Conservation (phyloP, 2,888 invertebrate species). For the Trileptium ribeirensis region DNA sequence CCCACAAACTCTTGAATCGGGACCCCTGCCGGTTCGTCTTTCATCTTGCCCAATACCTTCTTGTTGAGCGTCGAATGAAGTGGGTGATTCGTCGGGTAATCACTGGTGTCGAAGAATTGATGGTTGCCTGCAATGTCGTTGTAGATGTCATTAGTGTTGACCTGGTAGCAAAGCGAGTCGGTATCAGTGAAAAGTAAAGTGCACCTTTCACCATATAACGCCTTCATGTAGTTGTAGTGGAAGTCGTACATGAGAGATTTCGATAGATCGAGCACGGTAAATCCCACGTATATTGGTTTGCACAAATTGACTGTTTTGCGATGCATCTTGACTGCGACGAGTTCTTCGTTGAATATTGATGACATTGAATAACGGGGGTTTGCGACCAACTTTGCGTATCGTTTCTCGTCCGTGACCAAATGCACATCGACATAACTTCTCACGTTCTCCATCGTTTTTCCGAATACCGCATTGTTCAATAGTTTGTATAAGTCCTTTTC, state of each 20-base stretch:
- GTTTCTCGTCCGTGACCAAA: no score
- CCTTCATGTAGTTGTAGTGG: not conserved
- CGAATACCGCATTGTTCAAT: no score
- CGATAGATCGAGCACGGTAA: not conserved
- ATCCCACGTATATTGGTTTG: no score
- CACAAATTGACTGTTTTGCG: not conserved
- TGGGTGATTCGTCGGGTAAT: not conserved
- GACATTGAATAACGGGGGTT: not conserved
- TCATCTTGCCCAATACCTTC: slow-evolving; percentile 5
- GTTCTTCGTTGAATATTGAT: not conserved
- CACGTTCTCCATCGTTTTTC: no score
- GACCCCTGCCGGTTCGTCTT: not conserved
- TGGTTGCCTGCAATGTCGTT: not conserved
- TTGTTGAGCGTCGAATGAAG: no score
- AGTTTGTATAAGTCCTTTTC: no score
- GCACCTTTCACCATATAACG: no score
- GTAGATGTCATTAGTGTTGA: no score
- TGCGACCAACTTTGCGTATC: not conserved
- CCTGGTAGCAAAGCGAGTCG: no score
- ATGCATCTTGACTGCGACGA: not conserved
- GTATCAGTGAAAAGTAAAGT: not conserved
- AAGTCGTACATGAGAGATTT: not conserved
- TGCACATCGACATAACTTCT: no score
- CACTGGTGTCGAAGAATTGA: not conserved
- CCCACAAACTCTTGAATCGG: not conserved